Evolutionary conservation across 35 echinoderm and acorn worm genomes (phyloP), one percentile per base, ranked within the genome.

Genomic region (Diadema setosum): DNA sequence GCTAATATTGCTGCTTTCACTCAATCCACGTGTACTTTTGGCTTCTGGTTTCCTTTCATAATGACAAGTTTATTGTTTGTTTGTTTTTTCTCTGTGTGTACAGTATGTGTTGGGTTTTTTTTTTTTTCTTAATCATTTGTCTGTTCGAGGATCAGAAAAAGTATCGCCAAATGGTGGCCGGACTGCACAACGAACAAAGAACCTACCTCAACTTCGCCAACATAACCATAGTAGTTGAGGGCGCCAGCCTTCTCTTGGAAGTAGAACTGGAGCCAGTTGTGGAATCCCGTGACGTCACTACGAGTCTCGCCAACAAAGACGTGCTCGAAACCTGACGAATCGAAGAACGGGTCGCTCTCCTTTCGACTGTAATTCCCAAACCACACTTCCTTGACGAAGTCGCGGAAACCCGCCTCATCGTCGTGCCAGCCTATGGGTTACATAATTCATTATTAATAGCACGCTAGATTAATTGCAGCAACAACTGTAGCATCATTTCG

Each of bases 281-380:
- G 95, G 82, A 97, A 97, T 29, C 95, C 95, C 27, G 81, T 90
- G 3, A 97, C 87, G 5, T 58, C 18, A 39, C 67, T 60, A 3
- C 45, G 74, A 21, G 67, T 90, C 81, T 97, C 95, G 5, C 95
- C 95, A 36, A 88, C 43, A 42, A 97, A 97, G 45, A 97, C 95
- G 78, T 97, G 95, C 65, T 97, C 95, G 67, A 97, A 97, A 40
- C 95, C 95, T 37, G 95, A 97, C 14, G 95, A 90, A 81, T 93
- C 95, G 56, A 97, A 97, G 67, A 86, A 87, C 3, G 82, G 91
- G 39, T 87, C 80, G 41, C 59, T 42, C 23, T 83, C 18, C 21
- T 74, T 52, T 16, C 58, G 45, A 34, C 87, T 84, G 37, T 90
- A 80, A 1, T 94, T 82, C 17, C 69, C 70, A 18, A 69, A 39